Conservation (phyloP, 2,797 vertebrate genomes). For the Ctenochaetus hawaiiensis region DNA sequence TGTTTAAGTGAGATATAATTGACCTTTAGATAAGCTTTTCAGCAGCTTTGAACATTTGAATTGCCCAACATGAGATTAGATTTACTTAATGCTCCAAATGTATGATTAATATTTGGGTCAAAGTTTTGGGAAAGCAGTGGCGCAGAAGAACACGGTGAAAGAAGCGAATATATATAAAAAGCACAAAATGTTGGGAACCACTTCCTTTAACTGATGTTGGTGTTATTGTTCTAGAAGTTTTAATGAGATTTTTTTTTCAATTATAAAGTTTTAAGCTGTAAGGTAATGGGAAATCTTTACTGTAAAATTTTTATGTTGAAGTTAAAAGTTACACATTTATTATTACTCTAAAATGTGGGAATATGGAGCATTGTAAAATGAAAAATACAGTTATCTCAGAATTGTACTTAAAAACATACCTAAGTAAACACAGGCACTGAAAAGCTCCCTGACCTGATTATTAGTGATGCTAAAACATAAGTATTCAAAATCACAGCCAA, state of each 20-base stretch:
- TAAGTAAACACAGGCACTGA: too few species aligned
- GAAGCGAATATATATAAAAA: too few species aligned
- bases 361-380: background rate
- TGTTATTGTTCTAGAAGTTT: too few species aligned
- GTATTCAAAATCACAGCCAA: too few species aligned
- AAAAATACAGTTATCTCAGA: background rate
- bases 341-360: background rate
- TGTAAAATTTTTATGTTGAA: background rate
- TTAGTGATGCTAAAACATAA: too few species aligned
- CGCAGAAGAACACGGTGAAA: background rate
- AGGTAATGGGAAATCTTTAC: background rate
- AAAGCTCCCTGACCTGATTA: too few species aligned
- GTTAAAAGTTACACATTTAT: background rate
- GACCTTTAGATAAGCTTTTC: constrained; percentile 49
- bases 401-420: background rate
- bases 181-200: too few species aligned
- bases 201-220: too few species aligned
- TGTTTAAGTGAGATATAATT: constrained; percentile 18
- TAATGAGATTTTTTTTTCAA: too few species aligned
- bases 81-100: constrained; percentile 17
- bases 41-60: constrained; percentile 18
- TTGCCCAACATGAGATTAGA: constrained; percentile 73
- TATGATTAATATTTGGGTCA: constrained; percentile 38
- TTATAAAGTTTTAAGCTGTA: too few species aligned
- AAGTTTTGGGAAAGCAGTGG: background rate